A percentile compares a stretch with the other conserved stretches of the same genome.
These are phyloP conservation scores for Drosophila barbarae DNA, from an alignment of 2,888 invertebrate genomes.

Conservation along the genomic window DNA sequence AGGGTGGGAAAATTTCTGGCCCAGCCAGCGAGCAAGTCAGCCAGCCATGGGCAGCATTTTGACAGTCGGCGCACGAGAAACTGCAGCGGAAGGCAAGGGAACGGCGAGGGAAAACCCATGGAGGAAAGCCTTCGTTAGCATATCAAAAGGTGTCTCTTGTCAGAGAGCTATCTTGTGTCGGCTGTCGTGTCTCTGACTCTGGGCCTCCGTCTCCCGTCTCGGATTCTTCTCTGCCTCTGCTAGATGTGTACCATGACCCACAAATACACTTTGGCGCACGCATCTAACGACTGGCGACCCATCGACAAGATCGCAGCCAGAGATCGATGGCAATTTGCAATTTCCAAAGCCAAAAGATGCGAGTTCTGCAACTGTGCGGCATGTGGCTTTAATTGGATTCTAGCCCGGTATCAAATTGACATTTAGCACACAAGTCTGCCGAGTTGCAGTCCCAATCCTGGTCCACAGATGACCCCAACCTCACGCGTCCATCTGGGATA, in stretches of 20 bases:
- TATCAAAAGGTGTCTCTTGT: constrained; percentile 71
- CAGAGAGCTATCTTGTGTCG: constrained; percentile 56
- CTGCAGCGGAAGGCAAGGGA: background rate
- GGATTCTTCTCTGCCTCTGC: constrained; percentile 15
- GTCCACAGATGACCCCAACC: constrained; percentile 60
- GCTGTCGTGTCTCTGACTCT: constrained; percentile 38
- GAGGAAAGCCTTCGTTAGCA: constrained; percentile 61
- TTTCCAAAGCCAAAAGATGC: constrained; percentile 42
- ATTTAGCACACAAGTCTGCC: constrained; percentile 58
- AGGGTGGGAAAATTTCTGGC: constrained; percentile 67
- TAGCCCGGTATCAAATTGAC: constrained; percentile 66
- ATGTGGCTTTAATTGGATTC: constrained; percentile 68
- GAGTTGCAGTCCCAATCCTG: constrained; percentile 26
- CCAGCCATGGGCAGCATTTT: constrained; percentile 58
- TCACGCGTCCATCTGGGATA: constrained; percentile 53
- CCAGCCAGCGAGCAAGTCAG: constrained; percentile 38
- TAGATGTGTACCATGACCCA: constrained; percentile 72
- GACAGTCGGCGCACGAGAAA: constrained; percentile 54
- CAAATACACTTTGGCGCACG: constrained; percentile 70
- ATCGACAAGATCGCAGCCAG: constrained; percentile 27
- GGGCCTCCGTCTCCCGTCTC: constrained; percentile 14
- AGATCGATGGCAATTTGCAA: constrained; percentile 66
- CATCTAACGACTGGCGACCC: constrained; percentile 57
- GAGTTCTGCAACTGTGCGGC: constrained; percentile 33
- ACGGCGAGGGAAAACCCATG: constrained; percentile 8